phyloP scores from a whole-genome alignment of 2,888 invertebrate species.

The Gryllus longicercus region DNA sequence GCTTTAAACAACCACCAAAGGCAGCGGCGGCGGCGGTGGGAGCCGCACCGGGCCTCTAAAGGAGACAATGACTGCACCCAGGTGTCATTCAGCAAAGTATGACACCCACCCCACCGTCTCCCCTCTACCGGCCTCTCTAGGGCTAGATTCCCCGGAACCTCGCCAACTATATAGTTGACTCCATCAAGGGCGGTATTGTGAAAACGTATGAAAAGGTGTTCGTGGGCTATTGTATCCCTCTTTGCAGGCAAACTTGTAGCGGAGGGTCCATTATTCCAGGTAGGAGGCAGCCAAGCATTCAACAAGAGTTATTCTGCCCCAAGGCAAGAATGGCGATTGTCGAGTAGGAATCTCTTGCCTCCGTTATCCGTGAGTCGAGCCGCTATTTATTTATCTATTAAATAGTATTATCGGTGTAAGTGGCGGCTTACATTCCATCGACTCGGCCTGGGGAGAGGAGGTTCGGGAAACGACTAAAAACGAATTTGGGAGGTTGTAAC shows the following conservation, averaged over 20 bases:
- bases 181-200: background rate
- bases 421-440: background rate
- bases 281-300: background rate
- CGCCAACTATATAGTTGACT: conserved; percentile 17
- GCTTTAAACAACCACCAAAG: background rate
- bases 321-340: background rate
- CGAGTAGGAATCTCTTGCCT: background rate
- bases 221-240: background rate
- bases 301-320: conserved; percentile 17
- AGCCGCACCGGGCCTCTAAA: background rate
- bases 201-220: conserved; percentile 17
- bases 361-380: background rate
- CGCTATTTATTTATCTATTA: conserved; percentile 17
- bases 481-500: too few species aligned
- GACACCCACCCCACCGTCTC: background rate
- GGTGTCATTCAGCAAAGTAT: conserved; percentile 9
- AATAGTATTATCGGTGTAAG: conserved; percentile 3
- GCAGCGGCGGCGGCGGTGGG: background rate
- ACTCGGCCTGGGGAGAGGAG: too few species aligned
- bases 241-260: conserved; percentile 8
- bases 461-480: too few species aligned
- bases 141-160: background rate
- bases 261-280: conserved; percentile 8
- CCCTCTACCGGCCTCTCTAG: background rate
- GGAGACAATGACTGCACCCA: conserved; percentile 1